A percentile compares a stretch with the other conserved stretches of the same genome.
phyloP scores from a whole-genome alignment of 2,797 vertebrate species.

The Eidolon dupreanum region DNA sequence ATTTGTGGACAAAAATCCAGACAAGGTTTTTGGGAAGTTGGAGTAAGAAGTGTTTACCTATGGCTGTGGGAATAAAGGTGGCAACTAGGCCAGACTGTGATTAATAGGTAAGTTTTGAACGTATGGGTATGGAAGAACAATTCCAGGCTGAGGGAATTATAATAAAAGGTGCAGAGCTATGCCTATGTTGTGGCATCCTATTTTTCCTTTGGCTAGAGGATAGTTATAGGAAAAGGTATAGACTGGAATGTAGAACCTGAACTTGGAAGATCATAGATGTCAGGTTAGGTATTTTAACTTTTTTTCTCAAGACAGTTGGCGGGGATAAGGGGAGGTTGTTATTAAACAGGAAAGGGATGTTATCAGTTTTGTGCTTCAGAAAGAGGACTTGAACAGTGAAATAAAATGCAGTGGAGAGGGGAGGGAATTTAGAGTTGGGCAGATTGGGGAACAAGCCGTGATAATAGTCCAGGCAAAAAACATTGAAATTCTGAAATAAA shows the following conservation, averaged over 20 bases:
- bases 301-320: not conserved
- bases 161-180: not conserved
- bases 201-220: not conserved
- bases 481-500: not conserved
- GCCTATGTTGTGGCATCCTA: no score
- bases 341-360: not conserved
- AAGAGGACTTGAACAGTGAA: not conserved
- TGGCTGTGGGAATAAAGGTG: not conserved
- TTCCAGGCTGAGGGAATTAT: not conserved
- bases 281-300: not conserved
- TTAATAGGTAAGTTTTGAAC: not conserved
- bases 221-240: not conserved
- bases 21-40: not conserved
- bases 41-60: not conserved
- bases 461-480: not conserved
- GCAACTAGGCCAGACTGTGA: not conserved
- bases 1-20: slow-evolving; percentile 12
- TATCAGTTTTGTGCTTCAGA: not conserved
- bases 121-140: not conserved
- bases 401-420: not conserved
- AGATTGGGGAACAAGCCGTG: not conserved
- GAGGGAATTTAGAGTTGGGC: not conserved
- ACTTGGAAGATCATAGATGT: not conserved
- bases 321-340: not conserved
- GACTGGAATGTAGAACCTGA: not conserved